Base-by-base conservation (phyloP, 2,113 vertebrate genomes). In the Hippoglossus stenolepis region DNA sequence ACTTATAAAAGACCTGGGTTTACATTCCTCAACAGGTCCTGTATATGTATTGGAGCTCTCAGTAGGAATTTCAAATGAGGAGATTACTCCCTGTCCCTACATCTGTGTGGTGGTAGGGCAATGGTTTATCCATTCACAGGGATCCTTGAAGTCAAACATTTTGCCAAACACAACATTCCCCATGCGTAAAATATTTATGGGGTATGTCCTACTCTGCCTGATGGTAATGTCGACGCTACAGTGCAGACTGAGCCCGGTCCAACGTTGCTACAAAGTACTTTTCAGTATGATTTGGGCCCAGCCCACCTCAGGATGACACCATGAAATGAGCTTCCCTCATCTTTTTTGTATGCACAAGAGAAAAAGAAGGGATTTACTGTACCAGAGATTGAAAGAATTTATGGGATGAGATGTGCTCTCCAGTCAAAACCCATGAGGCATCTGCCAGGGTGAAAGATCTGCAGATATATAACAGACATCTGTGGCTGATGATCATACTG, bases 21-120 rank as follows among this genome's bases (percentile, higher is more conserved):
- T 87, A 89, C 87, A 90, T 91, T 92, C 89, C 89, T 79, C 60
- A 56, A 15, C 35, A 62, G 58, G 75, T 84, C 83, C 81, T 84
- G 83, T 86, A 77, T 83, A 85, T 65, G 80, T 76, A 73, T 18
- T 18, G n/a, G 69, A 71, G 67, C n/a, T 47, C 75, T 67, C 38
- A 12, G 73, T 53, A 78, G 78, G 70, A 77, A 69, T 75, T 79
- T 79, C 47, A 70, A 77, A 85, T 20, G 57, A 51, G 40, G 73
- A 81, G 61, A 90, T 77, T 59, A 87, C 90, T 88, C 64, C 58
- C 64, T 28, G 26, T 51, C 47, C 65, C 45, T 77, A 68, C 72
- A 23, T 80, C 74, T 77, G 38, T 82, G 68, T 31, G 11, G 70
- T 61, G 43, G 80, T 56, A 43, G 21, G 61, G 63, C 45, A 62